These are phyloP conservation scores for Goniozus legneri DNA, from an alignment of 1,140 invertebrate genomes.

Conservation along the genomic window DNA sequence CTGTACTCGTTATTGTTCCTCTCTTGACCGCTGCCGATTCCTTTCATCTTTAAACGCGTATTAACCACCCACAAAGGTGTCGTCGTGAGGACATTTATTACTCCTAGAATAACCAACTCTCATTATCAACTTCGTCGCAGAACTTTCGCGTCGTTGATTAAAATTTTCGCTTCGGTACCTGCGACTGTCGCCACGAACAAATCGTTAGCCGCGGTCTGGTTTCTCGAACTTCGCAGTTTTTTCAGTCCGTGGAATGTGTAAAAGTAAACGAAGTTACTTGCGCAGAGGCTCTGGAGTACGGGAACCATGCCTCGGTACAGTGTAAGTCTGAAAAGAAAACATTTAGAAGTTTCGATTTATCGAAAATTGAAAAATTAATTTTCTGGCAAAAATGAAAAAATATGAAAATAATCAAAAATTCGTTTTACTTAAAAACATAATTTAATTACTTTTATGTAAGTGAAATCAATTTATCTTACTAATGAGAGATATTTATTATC, in stretches of 20 bases:
- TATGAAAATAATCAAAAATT: no score
- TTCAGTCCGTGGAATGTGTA: conserved; percentile 86
- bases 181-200: conserved; percentile 76
- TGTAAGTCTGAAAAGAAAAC: conserved; percentile 55
- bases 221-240: conserved; percentile 49
- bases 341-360: no score
- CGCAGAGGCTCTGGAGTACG: conserved; percentile 77
- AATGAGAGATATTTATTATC: no score
- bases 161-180: no score
- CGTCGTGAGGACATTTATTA: conserved; percentile 79
- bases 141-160: no score
- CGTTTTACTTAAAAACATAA: no score
- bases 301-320: conserved; percentile 80
- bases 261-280: conserved; percentile 91
- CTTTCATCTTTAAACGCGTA: conserved; percentile 77
- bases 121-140: no score
- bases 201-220: conserved; percentile 67
- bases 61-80: conserved; percentile 91
- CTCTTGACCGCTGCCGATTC: conserved; percentile 34
- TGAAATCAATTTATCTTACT: no score
- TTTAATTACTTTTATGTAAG: no score
- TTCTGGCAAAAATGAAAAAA: no score
- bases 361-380: not conserved
- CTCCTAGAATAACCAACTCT: no score
- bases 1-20: conserved; percentile 45